A percentile compares a stretch with the other conserved stretches of the same genome.
These are phyloP conservation scores for Rachycentron canadum DNA, from an alignment of 2,797 vertebrate species.

Conservation along the genomic window DNA sequence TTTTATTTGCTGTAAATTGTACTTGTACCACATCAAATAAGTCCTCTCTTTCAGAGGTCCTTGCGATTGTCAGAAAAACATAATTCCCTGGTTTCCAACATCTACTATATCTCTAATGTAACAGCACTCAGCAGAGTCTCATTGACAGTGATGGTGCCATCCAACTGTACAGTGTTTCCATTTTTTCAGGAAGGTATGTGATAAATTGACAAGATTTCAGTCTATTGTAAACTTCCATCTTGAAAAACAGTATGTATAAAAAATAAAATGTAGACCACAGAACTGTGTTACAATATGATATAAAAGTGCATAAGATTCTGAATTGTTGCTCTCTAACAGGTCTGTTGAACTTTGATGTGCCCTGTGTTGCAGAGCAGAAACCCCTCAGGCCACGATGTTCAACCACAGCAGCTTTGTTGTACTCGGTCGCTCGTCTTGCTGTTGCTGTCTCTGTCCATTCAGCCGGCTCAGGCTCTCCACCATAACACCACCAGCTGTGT, in stretches of 20 bases:
- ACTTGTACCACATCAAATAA: conserved; percentile 42
- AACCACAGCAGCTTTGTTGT: conserved; percentile 36
- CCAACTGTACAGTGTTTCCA: conserved; percentile 6
- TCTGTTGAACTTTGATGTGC: conserved; percentile 22
- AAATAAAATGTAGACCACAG: conserved; percentile 31
- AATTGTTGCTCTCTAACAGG: conserved; percentile 25
- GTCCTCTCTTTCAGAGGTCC: conserved; percentile 46
- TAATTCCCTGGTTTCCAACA: conserved; percentile 61
- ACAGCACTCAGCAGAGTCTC: conserved; percentile 13
- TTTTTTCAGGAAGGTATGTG: conserved; percentile 19
- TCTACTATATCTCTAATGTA: conserved; percentile 37
- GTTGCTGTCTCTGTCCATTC: conserved; percentile 23
- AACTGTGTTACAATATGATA: conserved; percentile 50
- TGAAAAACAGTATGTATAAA: conserved; percentile 23
- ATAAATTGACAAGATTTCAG: conserved; percentile 9
- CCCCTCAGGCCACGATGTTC: conserved; percentile 17
- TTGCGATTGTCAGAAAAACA: conserved; percentile 77
- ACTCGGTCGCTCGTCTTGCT: conserved; percentile 27
- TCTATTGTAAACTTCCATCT: conserved; percentile 21
- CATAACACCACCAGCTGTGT: conserved; percentile 39
- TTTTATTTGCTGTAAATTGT: conserved; percentile 69
- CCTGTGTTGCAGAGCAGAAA: conserved; percentile 37
- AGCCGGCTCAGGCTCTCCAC: neutral
- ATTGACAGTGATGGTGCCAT: conserved; percentile 1
- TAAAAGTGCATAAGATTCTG: conserved; percentile 77